phyloP scores from a whole-genome alignment of 2,888 invertebrate genomes.

The Volucella bombylans region DNA sequence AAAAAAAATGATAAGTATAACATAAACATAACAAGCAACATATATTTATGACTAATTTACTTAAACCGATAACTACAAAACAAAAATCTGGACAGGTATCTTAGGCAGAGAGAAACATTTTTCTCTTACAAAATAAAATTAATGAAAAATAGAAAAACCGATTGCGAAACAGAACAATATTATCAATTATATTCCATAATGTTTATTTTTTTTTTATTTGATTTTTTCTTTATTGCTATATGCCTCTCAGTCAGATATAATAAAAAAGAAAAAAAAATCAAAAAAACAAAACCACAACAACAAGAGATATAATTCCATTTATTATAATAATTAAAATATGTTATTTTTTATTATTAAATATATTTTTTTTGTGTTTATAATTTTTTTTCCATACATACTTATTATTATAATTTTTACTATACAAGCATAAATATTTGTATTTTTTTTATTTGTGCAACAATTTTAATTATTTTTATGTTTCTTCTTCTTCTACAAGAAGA shows the following conservation, averaged over 20 bases:
- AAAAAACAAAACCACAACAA: conserved; percentile 45
- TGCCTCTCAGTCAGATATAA: conserved; percentile 65
- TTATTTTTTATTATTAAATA: conserved; percentile 61
- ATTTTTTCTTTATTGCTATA: conserved; percentile 69
- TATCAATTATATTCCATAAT: conserved; percentile 69
- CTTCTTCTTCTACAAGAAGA: conserved; percentile 15
- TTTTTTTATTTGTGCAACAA: conserved; percentile 57
- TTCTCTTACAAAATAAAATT: conserved; percentile 38
- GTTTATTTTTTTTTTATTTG: too few species aligned
- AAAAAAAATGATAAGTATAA: conserved; percentile 52
- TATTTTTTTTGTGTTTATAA: conserved; percentile 36
- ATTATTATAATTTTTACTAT: conserved; percentile 39
- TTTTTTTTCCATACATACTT: conserved; percentile 11
- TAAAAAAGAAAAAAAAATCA: conserved; percentile 54
- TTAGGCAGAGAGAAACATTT: conserved; percentile 40
- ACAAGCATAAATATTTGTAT: conserved; percentile 48
- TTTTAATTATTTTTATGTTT: conserved; percentile 28
- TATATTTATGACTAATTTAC: conserved; percentile 45
- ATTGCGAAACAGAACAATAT: conserved; percentile 70
- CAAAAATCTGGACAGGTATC: conserved; percentile 62
- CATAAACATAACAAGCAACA: conserved; percentile 36
- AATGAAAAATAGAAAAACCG: conserved; percentile 38
- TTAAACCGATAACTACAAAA: conserved; percentile 51
- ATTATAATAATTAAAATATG: conserved; percentile 67
- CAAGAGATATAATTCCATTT: conserved; percentile 65